A percentile compares a stretch with the other conserved stretches of the same genome.
phyloP scores from a whole-genome alignment of 2,888 invertebrate genomes.

The Stramonita haemastoma region DNA sequence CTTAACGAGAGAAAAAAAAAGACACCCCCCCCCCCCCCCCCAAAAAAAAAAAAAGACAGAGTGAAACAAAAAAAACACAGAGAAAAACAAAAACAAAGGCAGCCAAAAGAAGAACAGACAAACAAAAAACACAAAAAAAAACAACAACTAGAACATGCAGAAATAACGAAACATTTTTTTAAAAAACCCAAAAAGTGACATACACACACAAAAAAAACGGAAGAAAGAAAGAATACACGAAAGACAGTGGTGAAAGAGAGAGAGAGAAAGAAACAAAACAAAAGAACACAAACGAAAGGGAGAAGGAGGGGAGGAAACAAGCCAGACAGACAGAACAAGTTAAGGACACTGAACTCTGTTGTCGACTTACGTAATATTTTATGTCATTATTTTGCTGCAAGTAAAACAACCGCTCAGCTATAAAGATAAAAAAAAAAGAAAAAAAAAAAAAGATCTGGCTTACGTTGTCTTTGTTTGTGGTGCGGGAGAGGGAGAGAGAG shows the following conservation, averaged over 20 bases:
- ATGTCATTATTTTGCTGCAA: background rate
- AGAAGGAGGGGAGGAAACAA: background rate
- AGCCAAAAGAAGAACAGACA: too few species aligned
- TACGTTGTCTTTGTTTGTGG: too few species aligned
- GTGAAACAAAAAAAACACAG: background rate
- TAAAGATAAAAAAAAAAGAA: background rate
- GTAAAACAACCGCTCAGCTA: background rate
- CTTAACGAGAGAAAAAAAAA: too few species aligned
- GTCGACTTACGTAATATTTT: too few species aligned
- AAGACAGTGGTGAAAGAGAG: background rate
- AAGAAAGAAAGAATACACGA: background rate
- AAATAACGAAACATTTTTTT: too few species aligned
- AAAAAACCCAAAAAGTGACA: too few species aligned
- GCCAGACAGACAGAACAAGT: background rate
- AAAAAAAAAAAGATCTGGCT: background rate
- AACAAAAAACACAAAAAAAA: too few species aligned
- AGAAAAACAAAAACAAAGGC: background rate
- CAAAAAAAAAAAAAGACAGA: background rate
- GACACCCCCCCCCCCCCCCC: too few species aligned
- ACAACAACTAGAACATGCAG: too few species aligned
- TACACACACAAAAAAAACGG: background rate
- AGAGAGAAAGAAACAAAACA: background rate
- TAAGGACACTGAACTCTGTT: background rate
- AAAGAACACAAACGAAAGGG: background rate
- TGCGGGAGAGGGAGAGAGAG: too few species aligned